Evolutionary conservation across 2,113 vertebrate species (phyloP).

Genomic region (sheep (Ovis aries)): ARS-UI_Ramb_v3.0 NC_056069.1:55436501-55437000

Average conservation of each 20-base stretch:
- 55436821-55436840: neutral
- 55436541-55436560: neutral
- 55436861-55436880: no score
- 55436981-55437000: accelerated
- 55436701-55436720: neutral
- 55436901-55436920: no score
- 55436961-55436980: no score
- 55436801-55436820: no score
- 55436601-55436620: neutral
- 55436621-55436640: neutral
- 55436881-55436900: no score
- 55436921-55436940: no score
- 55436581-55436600: neutral
- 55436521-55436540: neutral
- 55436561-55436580: neutral
- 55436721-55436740: neutral
- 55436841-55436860: no score
- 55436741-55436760: neutral
- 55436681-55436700: neutral
- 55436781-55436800: neutral
- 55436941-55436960: no score
- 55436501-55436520: neutral
- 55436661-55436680: neutral
- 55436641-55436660: neutral
- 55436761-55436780: neutral